These are phyloP conservation scores for Platycnemis pennipes DNA, from an alignment of 2,888 invertebrate species.

Conservation along the genomic window DNA sequence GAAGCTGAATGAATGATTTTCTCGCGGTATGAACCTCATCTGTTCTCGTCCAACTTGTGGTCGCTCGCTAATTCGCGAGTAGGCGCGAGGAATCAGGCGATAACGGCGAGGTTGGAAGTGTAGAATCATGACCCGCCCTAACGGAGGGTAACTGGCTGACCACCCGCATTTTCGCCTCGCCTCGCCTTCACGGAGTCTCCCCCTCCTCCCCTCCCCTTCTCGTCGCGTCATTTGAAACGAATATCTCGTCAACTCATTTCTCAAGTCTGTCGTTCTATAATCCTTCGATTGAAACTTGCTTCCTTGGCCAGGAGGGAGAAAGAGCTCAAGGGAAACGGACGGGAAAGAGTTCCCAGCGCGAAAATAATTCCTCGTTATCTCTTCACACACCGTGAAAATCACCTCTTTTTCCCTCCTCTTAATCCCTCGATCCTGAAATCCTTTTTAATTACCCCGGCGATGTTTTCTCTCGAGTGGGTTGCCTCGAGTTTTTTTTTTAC, in stretches of 20 bases:
- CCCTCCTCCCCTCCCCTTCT: background rate
- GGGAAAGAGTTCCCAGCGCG: background rate
- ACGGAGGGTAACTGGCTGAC: background rate
- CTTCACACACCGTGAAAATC: background rate
- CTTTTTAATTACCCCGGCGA: background rate
- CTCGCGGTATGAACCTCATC: background rate
- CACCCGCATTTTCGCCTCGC: background rate
- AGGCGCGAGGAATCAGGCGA: background rate
- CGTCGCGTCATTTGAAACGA: background rate
- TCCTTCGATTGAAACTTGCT: background rate
- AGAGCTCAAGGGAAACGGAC: background rate
- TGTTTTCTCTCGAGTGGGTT: background rate
- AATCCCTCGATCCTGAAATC: background rate
- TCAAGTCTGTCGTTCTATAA: background rate
- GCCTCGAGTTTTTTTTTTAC: background rate
- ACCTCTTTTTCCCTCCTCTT: background rate
- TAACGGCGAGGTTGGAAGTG: background rate
- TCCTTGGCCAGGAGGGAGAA: background rate
- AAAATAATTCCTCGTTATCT: constrained; percentile 2
- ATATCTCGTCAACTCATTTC: constrained; percentile 2
- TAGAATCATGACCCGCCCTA: background rate
- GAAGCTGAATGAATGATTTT: background rate
- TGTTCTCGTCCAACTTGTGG: background rate
- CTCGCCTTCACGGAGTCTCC: background rate
- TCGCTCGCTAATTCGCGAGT: background rate